Conservation (phyloP, 37 sponge, comb jelly and placozoan genomes). For the Cliona cf. orientalis region DNA sequence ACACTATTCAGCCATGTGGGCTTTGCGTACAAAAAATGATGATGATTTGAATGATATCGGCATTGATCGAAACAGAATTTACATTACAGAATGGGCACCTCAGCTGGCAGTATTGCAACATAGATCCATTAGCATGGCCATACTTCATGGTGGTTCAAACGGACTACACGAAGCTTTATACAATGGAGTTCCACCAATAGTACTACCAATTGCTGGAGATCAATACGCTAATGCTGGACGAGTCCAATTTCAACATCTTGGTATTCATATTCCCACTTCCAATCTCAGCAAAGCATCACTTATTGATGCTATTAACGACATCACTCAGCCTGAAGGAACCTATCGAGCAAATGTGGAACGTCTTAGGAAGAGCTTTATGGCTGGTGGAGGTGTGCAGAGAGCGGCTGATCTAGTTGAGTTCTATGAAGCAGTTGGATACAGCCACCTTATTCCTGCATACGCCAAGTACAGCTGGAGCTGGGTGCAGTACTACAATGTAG, state of each 20-base stretch:
- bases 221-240: slow-evolving; percentile 33
- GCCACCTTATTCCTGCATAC: slow-evolving; percentile 62
- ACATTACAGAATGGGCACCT: slow-evolving; percentile 62
- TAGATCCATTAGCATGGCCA: slow-evolving; percentile 30
- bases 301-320: background rate
- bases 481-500: slow-evolving; percentile 72
- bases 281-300: background rate
- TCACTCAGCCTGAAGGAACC: slow-evolving; percentile 3
- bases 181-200: slow-evolving; percentile 59
- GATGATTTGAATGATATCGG: slow-evolving; percentile 31
- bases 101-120: slow-evolving; percentile 51
- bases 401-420: slow-evolving; percentile 70
- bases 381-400: slow-evolving; percentile 53
- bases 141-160: slow-evolving; percentile 67
- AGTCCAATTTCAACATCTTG: slow-evolving; percentile 20
- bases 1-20: slow-evolving; percentile 50
- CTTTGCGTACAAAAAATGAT: slow-evolving; percentile 31
- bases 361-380: slow-evolving; percentile 20
- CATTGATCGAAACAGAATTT: slow-evolving; percentile 31
- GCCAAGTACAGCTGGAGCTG: slow-evolving; percentile 71
- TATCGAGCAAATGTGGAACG: slow-evolving; percentile 13
- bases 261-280: background rate
- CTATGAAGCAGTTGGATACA: slow-evolving; percentile 62
- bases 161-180: slow-evolving; percentile 70
- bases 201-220: slow-evolving; percentile 27